phyloP scores from a whole-genome alignment of 2,113 vertebrate species.

The Syngnathus scovelli region DNA sequence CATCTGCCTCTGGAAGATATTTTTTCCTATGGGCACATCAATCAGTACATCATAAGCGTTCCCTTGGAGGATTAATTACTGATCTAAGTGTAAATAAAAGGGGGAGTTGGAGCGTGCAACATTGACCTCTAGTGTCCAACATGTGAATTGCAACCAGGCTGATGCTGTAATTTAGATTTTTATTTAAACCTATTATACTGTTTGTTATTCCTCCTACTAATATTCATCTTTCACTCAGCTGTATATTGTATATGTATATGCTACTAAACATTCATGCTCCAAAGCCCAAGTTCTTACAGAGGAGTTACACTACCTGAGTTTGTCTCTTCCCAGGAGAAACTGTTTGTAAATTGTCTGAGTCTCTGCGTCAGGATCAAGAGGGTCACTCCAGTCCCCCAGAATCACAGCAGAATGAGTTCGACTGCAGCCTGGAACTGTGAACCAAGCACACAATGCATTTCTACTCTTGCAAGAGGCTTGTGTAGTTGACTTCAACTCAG shows the following conservation, averaged over 20 bases:
- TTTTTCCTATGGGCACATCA: conserved; percentile 66
- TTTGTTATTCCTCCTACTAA: neutral
- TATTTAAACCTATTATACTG: no score
- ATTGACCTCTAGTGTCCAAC: conserved; percentile 58
- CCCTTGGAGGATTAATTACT: conserved; percentile 14
- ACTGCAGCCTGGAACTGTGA: conserved; percentile 80
- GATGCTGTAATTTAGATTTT: neutral
- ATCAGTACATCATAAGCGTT: neutral
- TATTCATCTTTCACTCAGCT: neutral
- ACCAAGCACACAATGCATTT: neutral
- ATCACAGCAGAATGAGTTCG: conserved; percentile 82
- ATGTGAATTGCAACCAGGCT: conserved; percentile 31
- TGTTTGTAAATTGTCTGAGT: conserved; percentile 83
- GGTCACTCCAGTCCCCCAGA: conserved; percentile 85
- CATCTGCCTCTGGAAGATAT: conserved; percentile 60
- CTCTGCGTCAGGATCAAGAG: conserved; percentile 78
- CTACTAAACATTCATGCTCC: neutral
- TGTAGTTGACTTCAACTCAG: no score
- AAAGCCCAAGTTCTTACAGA: neutral
- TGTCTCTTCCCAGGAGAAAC: conserved; percentile 75
- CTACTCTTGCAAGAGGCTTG: neutral
- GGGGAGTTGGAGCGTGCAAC: conserved; percentile 29
- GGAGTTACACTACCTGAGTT: conserved; percentile 64
- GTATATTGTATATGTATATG: neutral
- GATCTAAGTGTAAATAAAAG: neutral